A percentile compares a stretch with the other conserved stretches of the same genome.
Evolutionary conservation across 2,888 invertebrate genomes (phyloP).

Genomic region (Caradrina clavipalpis): DNA sequence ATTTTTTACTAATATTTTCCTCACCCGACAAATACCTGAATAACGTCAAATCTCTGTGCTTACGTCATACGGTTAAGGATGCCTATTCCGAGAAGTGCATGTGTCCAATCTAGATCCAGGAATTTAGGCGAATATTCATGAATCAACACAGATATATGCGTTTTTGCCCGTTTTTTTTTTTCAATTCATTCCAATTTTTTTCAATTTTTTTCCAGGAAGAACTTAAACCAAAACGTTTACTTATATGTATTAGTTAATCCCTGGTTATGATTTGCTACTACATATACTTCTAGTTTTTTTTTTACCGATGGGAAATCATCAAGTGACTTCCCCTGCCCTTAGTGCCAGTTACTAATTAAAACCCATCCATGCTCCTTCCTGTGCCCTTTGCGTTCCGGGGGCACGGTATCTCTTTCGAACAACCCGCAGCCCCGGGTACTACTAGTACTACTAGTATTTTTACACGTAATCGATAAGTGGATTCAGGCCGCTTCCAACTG

Average conservation of each 20-base stretch:
- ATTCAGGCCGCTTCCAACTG: too few relatives aligned
- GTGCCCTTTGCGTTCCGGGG: too few relatives aligned
- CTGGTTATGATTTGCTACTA: neutral
- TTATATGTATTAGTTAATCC: neutral
- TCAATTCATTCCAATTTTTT: too few relatives aligned
- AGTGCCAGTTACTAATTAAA: too few relatives aligned
- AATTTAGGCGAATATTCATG: conserved; percentile 45
- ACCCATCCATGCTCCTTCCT: too few relatives aligned
- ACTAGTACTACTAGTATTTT: too few relatives aligned
- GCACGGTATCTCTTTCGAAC: too few relatives aligned
- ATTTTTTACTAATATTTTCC: conserved; percentile 15
- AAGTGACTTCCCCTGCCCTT: too few relatives aligned
- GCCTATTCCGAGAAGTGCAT: conserved; percentile 52
- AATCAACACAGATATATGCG: conserved; percentile 39
- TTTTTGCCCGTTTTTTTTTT: neutral
- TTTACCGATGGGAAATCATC: too few relatives aligned
- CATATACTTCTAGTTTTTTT: too few relatives aligned
- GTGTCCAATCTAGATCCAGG: conserved; percentile 40
- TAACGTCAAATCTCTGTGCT: conserved; percentile 14
- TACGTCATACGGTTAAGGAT: conserved; percentile 28
- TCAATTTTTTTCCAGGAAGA: conserved; percentile 9
- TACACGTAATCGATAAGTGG: too few relatives aligned
- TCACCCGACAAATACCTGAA: neutral
- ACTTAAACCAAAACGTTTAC: neutral
- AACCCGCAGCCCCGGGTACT: too few relatives aligned